Evolutionary conservation across 2,888 invertebrate species (phyloP), one percentile per base, ranked within the genome.

Genomic region (Torymus tubicola): DNA sequence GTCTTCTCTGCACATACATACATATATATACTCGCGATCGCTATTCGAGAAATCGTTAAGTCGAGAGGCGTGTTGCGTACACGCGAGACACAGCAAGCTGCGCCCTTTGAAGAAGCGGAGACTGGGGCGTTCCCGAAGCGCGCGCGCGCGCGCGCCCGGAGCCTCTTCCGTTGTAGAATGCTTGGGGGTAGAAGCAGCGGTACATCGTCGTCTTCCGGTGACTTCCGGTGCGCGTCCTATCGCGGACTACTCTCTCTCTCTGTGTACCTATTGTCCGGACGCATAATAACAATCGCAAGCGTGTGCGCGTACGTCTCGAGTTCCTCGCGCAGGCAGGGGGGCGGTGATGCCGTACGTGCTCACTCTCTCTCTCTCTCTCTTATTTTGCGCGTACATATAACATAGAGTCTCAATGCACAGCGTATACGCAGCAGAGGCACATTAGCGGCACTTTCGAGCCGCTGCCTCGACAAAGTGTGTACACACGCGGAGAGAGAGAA

Each of bases 171-270:
- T 88, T 89, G 87, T 42, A n/a, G n/a, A n/a, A n/a, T n/a, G 42
- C 42, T 8, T 31, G 8, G 42, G 42, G 42, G 42, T 42, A 42
- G n/a, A n/a, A n/a, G 42, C 42, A 8, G 42, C 42, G 10, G 42
- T 8, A 42, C 88, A 88, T 89, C 86, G 88, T 90, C 90, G 90
- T 89, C 90, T 90, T 90, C 90, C 90, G 89, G 89, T 90, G 90
- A 90, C 90, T 90, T 90, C 90, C 90, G 90, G 90, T 90, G 68
- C 61, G 31, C 64, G 70, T 52, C 21, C 16, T 42, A 42, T 42
- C 53, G 87, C 86, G 84, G 70, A 71, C 57, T 53, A 63, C 80
- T 63, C 68, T 42, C 42, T 42, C 42, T 42, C 8, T 42, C 42
- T 42, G 8, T 42, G 42, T 5, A 8, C 42, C 77, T 82, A 84